Base-by-base conservation (phyloP, 2,113 vertebrate genomes). In the Amphiprion ocellaris region DNA sequence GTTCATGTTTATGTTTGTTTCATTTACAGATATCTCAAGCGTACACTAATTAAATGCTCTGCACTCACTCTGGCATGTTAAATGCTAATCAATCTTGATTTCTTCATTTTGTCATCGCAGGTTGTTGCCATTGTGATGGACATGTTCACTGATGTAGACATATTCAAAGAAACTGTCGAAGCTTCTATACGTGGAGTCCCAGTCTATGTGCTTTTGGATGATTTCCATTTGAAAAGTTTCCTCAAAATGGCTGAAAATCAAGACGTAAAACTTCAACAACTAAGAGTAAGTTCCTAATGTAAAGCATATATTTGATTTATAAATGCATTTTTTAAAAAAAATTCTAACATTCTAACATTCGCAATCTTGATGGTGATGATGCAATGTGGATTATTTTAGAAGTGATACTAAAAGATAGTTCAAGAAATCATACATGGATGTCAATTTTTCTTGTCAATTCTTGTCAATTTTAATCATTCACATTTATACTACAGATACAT, bases 91-190 rank as follows among this genome's bases (percentile, higher is more conserved):
- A 15, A 39, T 39, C 37, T 1, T 4, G 49, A 0, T 81, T 28
- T 80, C 15, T 84, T 62, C 67, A 84, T 30, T 88, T 59, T 85
- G 85, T 92, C 61, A 71, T 89, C 53, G 60, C 92, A 99, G 98
- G 97, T 98, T 69, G 92, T 99, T 90, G 98, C 96, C 30, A 95
- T 99, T 30, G 97, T 96, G 69, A 99, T 99, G 98, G 97, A 99
- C 74, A 87, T 93, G 49, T 99, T 99, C 91, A 98, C 98, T 50
- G 98, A 99, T 78, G 95, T 98, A 44, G 97, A 99, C 88, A 96
- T 99, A 87, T 98, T 99, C 88, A 97, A 95, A 94, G 98, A 99
- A 93, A 90, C 94, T 1, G 95, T 98, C 2, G 97, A 99, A 10
- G 97, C 97, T 46, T 97, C 97, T 21, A 28, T 95, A 46, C 94